phyloP scores from a whole-genome alignment of 37 sponge, comb jelly and placozoan genomes.

The Bolinopsis microptera region DNA sequence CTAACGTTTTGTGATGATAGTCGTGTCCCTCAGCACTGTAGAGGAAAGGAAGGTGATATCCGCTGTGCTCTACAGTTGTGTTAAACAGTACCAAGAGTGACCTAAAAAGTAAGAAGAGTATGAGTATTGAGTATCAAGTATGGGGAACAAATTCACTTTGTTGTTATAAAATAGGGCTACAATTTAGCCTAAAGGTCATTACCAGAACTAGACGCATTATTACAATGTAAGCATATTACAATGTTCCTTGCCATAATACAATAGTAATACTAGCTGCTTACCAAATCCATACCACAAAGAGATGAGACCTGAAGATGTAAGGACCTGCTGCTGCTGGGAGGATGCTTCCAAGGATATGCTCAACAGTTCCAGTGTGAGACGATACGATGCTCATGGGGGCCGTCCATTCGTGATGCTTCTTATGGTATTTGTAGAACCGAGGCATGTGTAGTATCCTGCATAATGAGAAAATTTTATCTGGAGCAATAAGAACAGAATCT shows the following conservation, averaged over 20 bases:
- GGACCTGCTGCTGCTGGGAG: conserved; percentile 73
- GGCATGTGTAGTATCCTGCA: conserved; percentile 78
- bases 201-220: no score
- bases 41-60: conserved; percentile 92
- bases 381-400: conserved; percentile 78
- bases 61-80: conserved; percentile 78
- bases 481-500: no score
- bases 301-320: conserved; percentile 74
- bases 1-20: conserved; percentile 87
- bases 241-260: no score
- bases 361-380: conserved; percentile 85
- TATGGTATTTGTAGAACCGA: conserved; percentile 87
- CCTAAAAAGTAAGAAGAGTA: no score
- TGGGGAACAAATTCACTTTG: no score
- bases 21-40: conserved; percentile 90
- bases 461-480: no score
- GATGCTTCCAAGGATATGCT: conserved; percentile 75
- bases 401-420: conserved; percentile 92
- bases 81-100: conserved; percentile 68
- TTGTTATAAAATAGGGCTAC: no score
- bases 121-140: no score
- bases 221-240: no score
- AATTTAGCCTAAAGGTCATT: no score
- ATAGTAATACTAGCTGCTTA: no score
- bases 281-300: conserved; percentile 83